Evolutionary conservation across 2,113 vertebrate species (phyloP).

Genomic region (Emydocephalus ijimae): DNA sequence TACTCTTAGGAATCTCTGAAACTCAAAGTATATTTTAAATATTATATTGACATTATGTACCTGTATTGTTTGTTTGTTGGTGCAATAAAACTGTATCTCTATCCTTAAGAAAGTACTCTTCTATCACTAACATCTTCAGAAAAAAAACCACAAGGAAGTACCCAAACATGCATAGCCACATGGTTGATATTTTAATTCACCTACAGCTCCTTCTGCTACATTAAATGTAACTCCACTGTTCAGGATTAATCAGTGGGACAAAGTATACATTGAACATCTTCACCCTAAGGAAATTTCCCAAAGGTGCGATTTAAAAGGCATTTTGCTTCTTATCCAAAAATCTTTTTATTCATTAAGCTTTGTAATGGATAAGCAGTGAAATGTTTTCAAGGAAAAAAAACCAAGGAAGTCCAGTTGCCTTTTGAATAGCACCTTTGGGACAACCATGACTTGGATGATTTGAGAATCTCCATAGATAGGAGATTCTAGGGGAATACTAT

Average conservation of each 20-base stretch:
- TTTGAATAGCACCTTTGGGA: too few species aligned
- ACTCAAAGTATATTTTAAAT: too few species aligned
- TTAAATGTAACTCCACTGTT: background rate
- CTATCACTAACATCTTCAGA: background rate
- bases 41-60: background rate
- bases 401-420: too few species aligned
- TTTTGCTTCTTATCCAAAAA: background rate
- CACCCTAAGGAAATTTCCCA: background rate
- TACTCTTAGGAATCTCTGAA: background rate
- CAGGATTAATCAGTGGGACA: background rate
- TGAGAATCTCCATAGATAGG: background rate
- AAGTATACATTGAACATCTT: background rate
- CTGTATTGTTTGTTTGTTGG: background rate
- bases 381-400: background rate
- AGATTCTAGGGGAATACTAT: background rate
- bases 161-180: background rate
- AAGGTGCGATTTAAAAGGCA: background rate
- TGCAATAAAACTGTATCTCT: background rate
- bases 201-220: background rate
- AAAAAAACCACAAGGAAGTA: background rate
- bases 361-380: background rate
- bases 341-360: background rate
- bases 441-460: background rate
- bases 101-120: background rate
- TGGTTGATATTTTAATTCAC: background rate